Evolutionary conservation across 1,140 invertebrate genomes (phyloP).

Genomic region (Anastatus disparis): DNA sequence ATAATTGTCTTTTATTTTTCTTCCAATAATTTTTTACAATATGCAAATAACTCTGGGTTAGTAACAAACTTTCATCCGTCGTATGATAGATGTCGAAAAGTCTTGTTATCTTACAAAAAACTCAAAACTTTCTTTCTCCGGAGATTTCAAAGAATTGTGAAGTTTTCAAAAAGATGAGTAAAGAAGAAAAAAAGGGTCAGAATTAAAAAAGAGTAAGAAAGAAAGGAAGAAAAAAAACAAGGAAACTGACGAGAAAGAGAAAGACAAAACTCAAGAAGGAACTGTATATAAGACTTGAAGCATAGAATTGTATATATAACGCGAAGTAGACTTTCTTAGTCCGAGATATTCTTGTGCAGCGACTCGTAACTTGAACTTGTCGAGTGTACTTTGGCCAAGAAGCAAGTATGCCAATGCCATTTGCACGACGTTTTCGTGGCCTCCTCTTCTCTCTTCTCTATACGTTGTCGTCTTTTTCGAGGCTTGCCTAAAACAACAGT

Average conservation of each 20-base stretch:
- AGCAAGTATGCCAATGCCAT: conserved; percentile 31
- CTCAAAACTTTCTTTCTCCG: not conserved
- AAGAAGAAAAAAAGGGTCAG: not conserved
- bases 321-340: too few relatives aligned
- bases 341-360: conserved; percentile 10
- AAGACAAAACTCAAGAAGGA: too few relatives aligned
- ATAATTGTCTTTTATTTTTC: too few relatives aligned
- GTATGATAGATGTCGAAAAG: conserved; percentile 20
- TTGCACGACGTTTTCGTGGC: conserved; percentile 20
- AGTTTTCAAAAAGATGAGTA: conserved; percentile 4
- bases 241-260: not conserved
- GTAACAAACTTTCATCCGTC: not conserved
- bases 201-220: not conserved
- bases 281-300: too few relatives aligned
- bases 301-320: too few relatives aligned
- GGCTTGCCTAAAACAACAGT: conserved; percentile 23
- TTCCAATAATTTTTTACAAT: conserved; percentile 14
- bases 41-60: not conserved
- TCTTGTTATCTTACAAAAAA: conserved; percentile 16
- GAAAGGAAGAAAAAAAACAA: conserved; percentile 5
- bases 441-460: not conserved
- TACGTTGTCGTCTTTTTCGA: conserved; percentile 21
- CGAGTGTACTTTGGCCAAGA: conserved; percentile 30
- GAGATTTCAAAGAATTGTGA: not conserved
- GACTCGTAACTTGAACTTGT: conserved; percentile 31